Evolutionary conservation across 2,797 vertebrate genomes (phyloP), one percentile per base, ranked within the genome.

Genomic region (Anguilla megastoma): DNA sequence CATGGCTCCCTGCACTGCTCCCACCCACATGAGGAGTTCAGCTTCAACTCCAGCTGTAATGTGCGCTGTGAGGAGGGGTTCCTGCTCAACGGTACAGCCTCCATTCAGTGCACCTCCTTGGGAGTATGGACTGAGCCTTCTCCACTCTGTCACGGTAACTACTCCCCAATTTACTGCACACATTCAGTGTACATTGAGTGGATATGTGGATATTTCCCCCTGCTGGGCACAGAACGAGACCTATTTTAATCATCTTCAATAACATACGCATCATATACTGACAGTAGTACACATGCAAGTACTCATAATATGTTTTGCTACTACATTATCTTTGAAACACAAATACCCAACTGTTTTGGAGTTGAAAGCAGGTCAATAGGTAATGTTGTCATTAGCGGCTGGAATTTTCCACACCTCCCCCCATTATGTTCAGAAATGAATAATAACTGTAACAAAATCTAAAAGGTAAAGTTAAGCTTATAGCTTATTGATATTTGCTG

Each of bases 21-120:
- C 0, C 87, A 93, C 71, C 93, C 90, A 33, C 2, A 92, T 4
- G 91, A 86, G 2, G 50, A 58, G 3, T 60, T 92, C 91, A 95
- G 92, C 88, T 95, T 91, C 88, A 91, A 88, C 56, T 93, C 94
- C n/a, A 85, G 10, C 6, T 95, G 95, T 88, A 82, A 85, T 0
- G 3, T 91, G 45, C 52, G 90, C 45, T 95, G 94, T 89, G 91
- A 91, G 1, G 88, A 90, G 24, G 94, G 94, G 52, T 96, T 94
- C 91, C 45, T 93, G 85, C 60, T 93, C 63, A 92, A 89, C 16
- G 94, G 94, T 16, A 4, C 86, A 86, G 93, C 94, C 41, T 45
- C 71, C 56, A 94, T 90, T 0, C 83, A 88, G 85, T 95, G 95
- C 90, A 92, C 88, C 52, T 89, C 92, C n/a, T 82, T 56, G 33